These are phyloP conservation scores for Mus spretus DNA, from an alignment of 2,797 vertebrate genomes.

Conservation along the genomic window DNA sequence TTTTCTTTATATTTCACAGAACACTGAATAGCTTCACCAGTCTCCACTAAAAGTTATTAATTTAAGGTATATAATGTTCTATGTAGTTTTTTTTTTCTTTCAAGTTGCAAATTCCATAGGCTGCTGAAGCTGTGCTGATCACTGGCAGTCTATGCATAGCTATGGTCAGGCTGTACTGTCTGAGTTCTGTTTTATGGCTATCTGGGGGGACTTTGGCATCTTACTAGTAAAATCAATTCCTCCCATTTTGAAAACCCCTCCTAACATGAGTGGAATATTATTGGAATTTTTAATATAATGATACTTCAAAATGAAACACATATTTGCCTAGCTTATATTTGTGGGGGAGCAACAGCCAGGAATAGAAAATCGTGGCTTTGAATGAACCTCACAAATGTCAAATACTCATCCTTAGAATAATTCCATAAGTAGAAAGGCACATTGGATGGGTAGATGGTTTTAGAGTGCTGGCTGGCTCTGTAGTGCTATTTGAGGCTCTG, in stretches of 20 bases:
- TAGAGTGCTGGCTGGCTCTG: background rate
- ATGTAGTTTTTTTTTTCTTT: background rate
- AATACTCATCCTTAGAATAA: background rate
- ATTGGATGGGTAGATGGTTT: background rate
- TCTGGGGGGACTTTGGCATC: background rate
- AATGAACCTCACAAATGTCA: background rate
- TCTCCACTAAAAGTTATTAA: slow-evolving; percentile 12
- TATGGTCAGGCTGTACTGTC: background rate
- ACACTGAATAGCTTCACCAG: background rate
- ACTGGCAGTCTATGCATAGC: background rate
- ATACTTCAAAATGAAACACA: background rate
- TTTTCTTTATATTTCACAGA: background rate
- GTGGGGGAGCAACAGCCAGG: background rate
- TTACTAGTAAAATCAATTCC: background rate
- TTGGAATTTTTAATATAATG: background rate
- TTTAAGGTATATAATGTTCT: background rate
- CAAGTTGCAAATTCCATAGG: background rate
- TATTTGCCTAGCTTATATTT: background rate
- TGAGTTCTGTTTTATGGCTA: slow-evolving; percentile 7
- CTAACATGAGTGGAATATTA: background rate
- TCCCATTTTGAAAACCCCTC: background rate
- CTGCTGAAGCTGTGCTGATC: background rate
- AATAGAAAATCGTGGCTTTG: background rate
- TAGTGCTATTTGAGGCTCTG: background rate
- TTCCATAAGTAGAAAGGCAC: background rate